Base-by-base conservation (phyloP, 2,888 invertebrate species). In the Scaptomyza polygonia region DNA sequence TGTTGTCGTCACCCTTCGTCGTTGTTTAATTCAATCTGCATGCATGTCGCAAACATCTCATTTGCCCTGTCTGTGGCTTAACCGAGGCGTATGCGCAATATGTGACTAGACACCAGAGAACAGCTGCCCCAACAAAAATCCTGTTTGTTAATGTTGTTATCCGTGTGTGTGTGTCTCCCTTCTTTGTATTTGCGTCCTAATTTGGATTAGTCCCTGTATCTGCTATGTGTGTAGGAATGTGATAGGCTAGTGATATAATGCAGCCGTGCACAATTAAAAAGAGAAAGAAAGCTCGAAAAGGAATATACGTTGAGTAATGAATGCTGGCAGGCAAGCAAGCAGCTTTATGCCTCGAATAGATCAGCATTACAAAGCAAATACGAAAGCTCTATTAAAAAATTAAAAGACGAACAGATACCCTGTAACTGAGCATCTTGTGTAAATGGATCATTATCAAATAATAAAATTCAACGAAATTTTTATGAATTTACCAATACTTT, bases 211-310 rank as follows among this genome's bases (percentile, higher is more conserved):
- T 64, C 30, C 14, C 27, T n/a, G 34, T 55, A 39, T 67, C 6
- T 51, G 40, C 29, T 29, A 8, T 29, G 44, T 72, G 16, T 39
- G 39, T 39, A 56, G 74, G 80, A 86, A 86, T 81, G n/a, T n/a
- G n/a, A n/a, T 83, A 86, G 74, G 84, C 61, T 74, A 77, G 67
- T 80, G 81, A 86, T 86, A 80, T 81, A 86, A 81, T 83, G 77
- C 74, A 62, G 51, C 67, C 71, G 56, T 47, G 66, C 81, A 29
- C 80, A 68, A 67, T 65, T 25, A 25, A 72, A 68, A 57, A 66
- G 9, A 63, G 61, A 67, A 67, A 69, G 53, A 64, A 61, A 62
- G 51, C 30, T 14, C 25, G 40, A 47, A 5, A 11, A 47, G 14
- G 5, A n/a, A 32, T n/a, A 25, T 40, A 67, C 61, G 68, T 85